These are phyloP conservation scores for Apantesis nais DNA, from an alignment of 2,888 invertebrate species.

Conservation along the genomic window DNA sequence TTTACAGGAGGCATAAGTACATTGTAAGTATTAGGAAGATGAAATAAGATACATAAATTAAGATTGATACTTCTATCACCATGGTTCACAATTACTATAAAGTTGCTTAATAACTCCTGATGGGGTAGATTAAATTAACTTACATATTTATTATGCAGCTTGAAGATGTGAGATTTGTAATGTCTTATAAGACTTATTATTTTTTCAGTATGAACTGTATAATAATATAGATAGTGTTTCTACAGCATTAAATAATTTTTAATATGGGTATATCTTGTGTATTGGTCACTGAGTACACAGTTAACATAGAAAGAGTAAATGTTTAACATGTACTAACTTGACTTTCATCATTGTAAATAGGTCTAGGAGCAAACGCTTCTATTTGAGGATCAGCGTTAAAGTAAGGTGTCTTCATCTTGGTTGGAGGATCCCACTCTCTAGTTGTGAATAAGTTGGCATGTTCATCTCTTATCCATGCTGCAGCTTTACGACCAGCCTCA, in stretches of 20 bases:
- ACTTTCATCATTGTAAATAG: constrained; percentile 89
- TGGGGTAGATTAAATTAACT: too few relatives aligned
- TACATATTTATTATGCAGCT: too few relatives aligned
- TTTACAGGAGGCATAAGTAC: too few relatives aligned
- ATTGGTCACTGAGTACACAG: neutral
- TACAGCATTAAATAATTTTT: neutral
- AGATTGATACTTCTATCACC: too few relatives aligned
- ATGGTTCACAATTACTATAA: too few relatives aligned
- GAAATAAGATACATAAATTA: too few relatives aligned
- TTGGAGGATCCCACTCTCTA: constrained; percentile 87
- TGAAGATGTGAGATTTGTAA: neutral
- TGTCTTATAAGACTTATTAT: neutral
- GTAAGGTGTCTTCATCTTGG: constrained; percentile 77
- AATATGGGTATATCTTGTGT: neutral
- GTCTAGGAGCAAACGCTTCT: constrained; percentile 89
- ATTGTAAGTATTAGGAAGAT: too few relatives aligned
- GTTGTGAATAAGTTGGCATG: constrained; percentile 89
- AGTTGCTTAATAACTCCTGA: too few relatives aligned
- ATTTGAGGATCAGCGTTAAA: constrained; percentile 87
- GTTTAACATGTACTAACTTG: constrained; percentile 71
- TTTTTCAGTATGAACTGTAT: neutral
- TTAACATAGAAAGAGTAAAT: too few relatives aligned
- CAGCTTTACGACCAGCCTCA: constrained; percentile 94
- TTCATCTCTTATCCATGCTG: constrained; percentile 92
- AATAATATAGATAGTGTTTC: too few relatives aligned